These are phyloP conservation scores for Trichechus manatus DNA, from an alignment of 2,113 vertebrate genomes.

Conservation along the genomic window DNA sequence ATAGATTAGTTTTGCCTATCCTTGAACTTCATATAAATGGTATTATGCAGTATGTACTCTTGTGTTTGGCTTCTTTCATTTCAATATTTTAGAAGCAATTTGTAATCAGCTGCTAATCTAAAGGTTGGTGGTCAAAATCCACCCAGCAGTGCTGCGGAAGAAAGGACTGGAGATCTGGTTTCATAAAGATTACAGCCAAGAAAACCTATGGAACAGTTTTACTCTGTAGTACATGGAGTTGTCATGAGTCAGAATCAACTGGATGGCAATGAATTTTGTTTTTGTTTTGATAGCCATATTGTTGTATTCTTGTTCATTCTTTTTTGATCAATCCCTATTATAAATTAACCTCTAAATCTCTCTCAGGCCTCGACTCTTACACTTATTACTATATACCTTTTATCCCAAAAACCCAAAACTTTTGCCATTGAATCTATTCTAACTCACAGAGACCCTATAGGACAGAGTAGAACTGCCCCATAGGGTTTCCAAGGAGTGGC, in stretches of 20 bases:
- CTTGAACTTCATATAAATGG: background rate
- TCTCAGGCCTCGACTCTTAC: background rate
- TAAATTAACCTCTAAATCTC: background rate
- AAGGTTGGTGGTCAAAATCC: background rate
- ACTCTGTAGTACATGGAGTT: background rate
- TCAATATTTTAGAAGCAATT: background rate
- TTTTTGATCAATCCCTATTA: background rate
- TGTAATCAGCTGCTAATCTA: background rate
- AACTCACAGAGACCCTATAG: too few relatives aligned
- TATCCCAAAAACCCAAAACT: background rate
- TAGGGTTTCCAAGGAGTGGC: too few relatives aligned
- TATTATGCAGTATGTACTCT: background rate
- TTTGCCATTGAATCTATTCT: too few relatives aligned
- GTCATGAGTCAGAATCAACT: background rate
- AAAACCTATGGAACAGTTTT: background rate
- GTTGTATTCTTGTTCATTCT: background rate
- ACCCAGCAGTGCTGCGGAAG: background rate
- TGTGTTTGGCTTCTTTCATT: background rate
- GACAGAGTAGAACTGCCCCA: too few relatives aligned
- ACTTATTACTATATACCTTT: background rate
- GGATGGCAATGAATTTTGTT: too few relatives aligned
- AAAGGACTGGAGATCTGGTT: background rate
- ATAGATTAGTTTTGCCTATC: background rate
- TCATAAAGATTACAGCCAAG: background rate
- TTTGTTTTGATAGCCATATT: too few relatives aligned